Percentiles rank a stretch among this genome's conserved stretches.
Conservation (phyloP, 2,113 vertebrate genomes). For the Egretta garzetta region DNA sequence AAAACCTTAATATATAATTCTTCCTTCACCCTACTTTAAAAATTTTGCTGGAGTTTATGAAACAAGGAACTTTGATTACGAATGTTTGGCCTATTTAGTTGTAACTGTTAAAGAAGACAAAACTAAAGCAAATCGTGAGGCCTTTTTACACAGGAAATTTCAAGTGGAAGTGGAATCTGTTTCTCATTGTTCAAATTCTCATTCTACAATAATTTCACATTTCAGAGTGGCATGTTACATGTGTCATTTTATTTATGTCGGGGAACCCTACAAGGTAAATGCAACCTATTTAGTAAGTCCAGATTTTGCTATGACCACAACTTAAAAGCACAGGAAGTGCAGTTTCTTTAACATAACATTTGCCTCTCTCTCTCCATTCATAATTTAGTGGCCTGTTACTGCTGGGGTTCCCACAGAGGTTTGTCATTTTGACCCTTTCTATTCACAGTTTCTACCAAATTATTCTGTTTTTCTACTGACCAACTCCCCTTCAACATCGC, state of each 20-base stretch:
- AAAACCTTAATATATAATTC: neutral
- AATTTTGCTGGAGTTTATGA: neutral
- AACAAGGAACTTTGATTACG: conserved; percentile 5
- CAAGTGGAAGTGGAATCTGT: conserved; percentile 65
- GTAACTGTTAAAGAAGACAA: conserved; percentile 23
- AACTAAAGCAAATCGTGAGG: conserved; percentile 40
- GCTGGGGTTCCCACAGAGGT: neutral
- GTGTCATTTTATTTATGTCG: conserved; percentile 74
- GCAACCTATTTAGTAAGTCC: conserved; percentile 73
- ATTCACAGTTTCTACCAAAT: neutral
- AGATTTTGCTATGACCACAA: conserved; percentile 68
- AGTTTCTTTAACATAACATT: conserved; percentile 59
- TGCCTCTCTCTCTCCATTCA: neutral
- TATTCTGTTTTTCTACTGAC: neutral
- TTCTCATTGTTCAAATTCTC: conserved; percentile 74
- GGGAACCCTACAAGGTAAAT: conserved; percentile 50
- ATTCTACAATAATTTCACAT: conserved; percentile 63
- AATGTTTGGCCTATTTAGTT: neutral
- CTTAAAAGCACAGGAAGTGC: conserved; percentile 65
- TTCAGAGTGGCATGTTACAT: conserved; percentile 70
- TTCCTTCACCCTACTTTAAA: neutral
- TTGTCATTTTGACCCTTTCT: conserved; percentile 32
- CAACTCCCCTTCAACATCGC: neutral
- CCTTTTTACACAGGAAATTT: conserved; percentile 59
- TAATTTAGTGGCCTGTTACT: conserved; percentile 50